A percentile compares a stretch with the other conserved stretches of the same genome.
Evolutionary conservation across 1,140 invertebrate genomes (phyloP).

Genomic region (Tetranychus urticae): DNA sequence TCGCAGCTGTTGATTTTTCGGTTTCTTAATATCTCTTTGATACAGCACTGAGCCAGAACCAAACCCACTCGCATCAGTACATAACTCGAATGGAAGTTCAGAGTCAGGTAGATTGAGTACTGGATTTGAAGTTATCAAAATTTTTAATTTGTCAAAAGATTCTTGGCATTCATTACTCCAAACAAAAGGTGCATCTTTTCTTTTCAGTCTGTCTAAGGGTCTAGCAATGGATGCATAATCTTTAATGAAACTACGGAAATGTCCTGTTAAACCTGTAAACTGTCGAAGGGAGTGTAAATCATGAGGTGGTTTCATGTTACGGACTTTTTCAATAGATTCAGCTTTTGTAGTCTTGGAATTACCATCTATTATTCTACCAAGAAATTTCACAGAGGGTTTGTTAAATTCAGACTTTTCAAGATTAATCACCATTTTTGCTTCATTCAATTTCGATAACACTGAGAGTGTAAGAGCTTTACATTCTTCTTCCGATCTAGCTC

Average conservation of each 20-base stretch:
- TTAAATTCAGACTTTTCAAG: too few species aligned
- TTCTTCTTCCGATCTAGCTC: too few species aligned
- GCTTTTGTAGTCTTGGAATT: too few species aligned
- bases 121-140: background rate
- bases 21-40: background rate
- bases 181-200: background rate
- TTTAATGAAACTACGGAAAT: slow-evolving; percentile 10
- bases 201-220: background rate
- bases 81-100: slow-evolving; percentile 6
- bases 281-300: background rate
- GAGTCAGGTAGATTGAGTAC: slow-evolving; percentile 3
- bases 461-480: too few species aligned
- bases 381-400: too few species aligned
- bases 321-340: too few species aligned
- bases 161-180: background rate
- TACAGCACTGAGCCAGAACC: slow-evolving; percentile 9
- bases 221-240: slow-evolving; percentile 17
- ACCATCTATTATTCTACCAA: too few species aligned
- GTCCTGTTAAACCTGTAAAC: background rate
- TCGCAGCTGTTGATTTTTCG: slow-evolving; percentile 6
- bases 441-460: too few species aligned
- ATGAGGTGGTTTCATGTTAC: background rate
- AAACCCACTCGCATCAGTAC: slow-evolving; percentile 8
- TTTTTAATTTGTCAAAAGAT: background rate
- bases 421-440: too few species aligned